These are phyloP conservation scores for Sturnira hondurensis DNA, from an alignment of 2,113 vertebrate genomes.

Conservation along the genomic window DNA sequence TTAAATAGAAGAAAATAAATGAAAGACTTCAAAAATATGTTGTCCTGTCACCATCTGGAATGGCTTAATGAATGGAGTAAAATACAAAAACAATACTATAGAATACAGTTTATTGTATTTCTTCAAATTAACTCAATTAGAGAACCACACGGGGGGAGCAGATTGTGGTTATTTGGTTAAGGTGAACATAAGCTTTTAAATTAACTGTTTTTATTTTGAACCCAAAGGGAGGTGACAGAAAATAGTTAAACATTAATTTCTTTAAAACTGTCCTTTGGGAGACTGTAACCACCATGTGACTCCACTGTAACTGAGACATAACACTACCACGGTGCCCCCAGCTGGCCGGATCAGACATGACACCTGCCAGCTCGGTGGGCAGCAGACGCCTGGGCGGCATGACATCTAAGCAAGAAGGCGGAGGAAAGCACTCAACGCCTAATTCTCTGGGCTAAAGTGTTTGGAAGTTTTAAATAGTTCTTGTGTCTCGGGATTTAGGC, in stretches of 20 bases:
- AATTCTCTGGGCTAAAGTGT: background rate
- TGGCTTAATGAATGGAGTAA: constrained; percentile 45
- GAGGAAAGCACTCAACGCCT: background rate
- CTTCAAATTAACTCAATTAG: constrained; percentile 57
- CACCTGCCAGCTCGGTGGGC: background rate
- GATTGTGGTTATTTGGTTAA: constrained; percentile 34
- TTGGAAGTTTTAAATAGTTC: constrained; percentile 1
- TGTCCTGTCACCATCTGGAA: constrained; percentile 48
- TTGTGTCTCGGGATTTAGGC: background rate
- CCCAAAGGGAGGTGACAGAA: background rate
- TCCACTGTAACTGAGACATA: background rate
- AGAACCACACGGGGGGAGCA: background rate
- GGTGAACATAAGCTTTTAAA: constrained; percentile 38
- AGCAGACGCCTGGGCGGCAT: background rate
- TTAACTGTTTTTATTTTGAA: constrained; percentile 57
- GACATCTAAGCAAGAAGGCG: background rate
- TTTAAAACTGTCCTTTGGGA: background rate
- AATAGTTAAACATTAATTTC: constrained; percentile 15
- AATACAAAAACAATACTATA: constrained; percentile 45
- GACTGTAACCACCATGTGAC: background rate
- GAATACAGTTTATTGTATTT: constrained; percentile 39
- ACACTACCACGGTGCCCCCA: background rate
- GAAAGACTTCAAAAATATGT: constrained; percentile 8
- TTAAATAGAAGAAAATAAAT: constrained; percentile 37
- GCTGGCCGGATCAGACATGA: background rate